These are phyloP conservation scores for Triops cancriformis DNA, from an alignment of 1,140 invertebrate species.

Conservation along the genomic window DNA sequence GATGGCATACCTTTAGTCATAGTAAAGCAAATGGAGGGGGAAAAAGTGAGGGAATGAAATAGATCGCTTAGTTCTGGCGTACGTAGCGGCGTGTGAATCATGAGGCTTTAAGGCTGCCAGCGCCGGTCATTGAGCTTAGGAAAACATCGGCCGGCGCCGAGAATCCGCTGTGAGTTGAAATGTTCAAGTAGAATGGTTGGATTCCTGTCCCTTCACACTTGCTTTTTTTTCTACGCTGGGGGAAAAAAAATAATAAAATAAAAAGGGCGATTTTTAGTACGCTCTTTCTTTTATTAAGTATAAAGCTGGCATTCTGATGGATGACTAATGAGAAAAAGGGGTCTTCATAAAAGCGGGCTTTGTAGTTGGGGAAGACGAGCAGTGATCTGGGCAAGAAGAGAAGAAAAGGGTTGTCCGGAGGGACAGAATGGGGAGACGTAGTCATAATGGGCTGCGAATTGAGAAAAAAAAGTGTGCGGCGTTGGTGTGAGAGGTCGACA, in stretches of 20 bases:
- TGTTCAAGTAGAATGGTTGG: neutral
- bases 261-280: neutral
- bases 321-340: neutral
- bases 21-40: neutral
- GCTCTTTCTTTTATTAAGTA: neutral
- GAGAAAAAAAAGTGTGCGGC: neutral
- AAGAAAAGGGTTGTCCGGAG: too few relatives aligned
- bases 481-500: slow-evolving; percentile 3
- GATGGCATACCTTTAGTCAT: neutral
- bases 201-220: neutral
- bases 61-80: neutral
- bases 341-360: neutral
- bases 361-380: neutral
- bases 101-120: neutral
- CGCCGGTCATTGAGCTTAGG: neutral
- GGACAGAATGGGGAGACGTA: neutral
- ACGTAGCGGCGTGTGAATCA: neutral
- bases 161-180: neutral
- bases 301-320: neutral
- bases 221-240: too few relatives aligned
- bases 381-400: too few relatives aligned
- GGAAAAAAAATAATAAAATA: too few relatives aligned
- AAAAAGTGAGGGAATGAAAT: neutral
- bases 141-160: neutral
- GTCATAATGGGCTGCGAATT: neutral